Evolutionary conservation across 2,888 invertebrate species (phyloP).

Genomic region (Eupithecia vulgata): DNA sequence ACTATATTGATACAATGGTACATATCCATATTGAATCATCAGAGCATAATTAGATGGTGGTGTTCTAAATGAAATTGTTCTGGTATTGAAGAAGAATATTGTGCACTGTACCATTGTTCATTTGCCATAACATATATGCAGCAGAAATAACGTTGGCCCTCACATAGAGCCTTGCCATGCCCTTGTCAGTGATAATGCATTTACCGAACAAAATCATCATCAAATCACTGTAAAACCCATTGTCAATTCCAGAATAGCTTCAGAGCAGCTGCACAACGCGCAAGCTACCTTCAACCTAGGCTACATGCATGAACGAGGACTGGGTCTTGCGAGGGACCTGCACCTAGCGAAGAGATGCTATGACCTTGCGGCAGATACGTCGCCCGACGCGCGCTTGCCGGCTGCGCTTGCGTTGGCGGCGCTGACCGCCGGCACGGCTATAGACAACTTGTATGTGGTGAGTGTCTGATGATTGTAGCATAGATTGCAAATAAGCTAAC

Average conservation of each 20-base stretch:
- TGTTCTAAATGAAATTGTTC: too few species aligned
- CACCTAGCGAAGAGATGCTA: constrained; percentile 99
- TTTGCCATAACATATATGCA: background rate
- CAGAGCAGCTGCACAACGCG: constrained; percentile 96
- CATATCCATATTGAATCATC: too few species aligned
- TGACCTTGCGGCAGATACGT: constrained; percentile 91
- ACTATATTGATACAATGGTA: too few species aligned
- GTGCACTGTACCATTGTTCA: too few species aligned
- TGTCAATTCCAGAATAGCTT: constrained; percentile 54
- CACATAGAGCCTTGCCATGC: background rate
- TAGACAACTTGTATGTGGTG: constrained; percentile 83
- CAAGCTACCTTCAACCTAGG: constrained; percentile 99
- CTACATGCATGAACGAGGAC: constrained; percentile 99
- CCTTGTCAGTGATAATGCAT: too few species aligned
- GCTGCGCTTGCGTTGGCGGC: constrained; percentile 95
- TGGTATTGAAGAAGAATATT: too few species aligned
- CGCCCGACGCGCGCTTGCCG: constrained; percentile 96
- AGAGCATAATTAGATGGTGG: too few species aligned
- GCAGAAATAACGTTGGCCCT: background rate
- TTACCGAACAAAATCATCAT: background rate
- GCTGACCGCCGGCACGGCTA: constrained; percentile 83
- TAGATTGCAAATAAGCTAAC: too few species aligned
- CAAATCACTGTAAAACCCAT: background rate
- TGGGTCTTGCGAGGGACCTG: constrained; percentile 94
- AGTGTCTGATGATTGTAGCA: too few species aligned